Evolutionary conservation across 2,113 vertebrate species (phyloP), one percentile per base, ranked within the genome.

Genomic region (Syngnathoides biaculeatus): DNA sequence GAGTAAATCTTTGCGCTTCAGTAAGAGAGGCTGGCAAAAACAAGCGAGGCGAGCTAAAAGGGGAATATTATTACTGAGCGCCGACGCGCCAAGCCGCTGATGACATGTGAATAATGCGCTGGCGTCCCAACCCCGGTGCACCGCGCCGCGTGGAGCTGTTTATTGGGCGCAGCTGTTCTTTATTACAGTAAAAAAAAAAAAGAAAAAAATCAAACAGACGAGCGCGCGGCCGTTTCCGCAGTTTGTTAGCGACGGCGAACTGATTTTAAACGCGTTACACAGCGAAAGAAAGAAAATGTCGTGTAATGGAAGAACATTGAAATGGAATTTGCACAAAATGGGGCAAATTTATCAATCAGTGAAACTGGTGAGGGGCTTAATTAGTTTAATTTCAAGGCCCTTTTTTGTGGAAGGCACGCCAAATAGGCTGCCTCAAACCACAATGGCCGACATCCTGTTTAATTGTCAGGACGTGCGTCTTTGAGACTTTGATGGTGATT

Each of bases 41-140:
- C 35, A 40, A 38, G 17, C 53, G 65, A 68, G 53, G 50, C 38
- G 70, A 79, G 63, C 75, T 81, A 74, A 80, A 81, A 78, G 65
- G 65, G 47, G 73, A 61, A 71, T 80, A 73, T 82, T 76, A 84
- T 82, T 80, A 76, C 58, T 60, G 52, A 68, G 67, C 47, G 66
- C 77, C 70, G 73, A 81, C 79, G 84, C 83, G 81, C 85, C 84
- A 82, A 85, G 80, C 74, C 87, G 79, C 78, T 80, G 81, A 85
- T 89, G 87, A 88, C 83, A 88, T 89, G 79, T 76, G 76, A 86
- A 83, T 86, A 88, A 88, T 84, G 80, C 73, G 78, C 78, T 74
- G 62, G 73, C 67, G 64, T 66, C 60, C 55, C 55, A 62, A 68
- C 71, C 80, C 53, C 79, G 79, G 84, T 81, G 72, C 27, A 71